Base-by-base conservation (phyloP, 2,888 invertebrate genomes). In the Allophyes oxyacanthae region DNA sequence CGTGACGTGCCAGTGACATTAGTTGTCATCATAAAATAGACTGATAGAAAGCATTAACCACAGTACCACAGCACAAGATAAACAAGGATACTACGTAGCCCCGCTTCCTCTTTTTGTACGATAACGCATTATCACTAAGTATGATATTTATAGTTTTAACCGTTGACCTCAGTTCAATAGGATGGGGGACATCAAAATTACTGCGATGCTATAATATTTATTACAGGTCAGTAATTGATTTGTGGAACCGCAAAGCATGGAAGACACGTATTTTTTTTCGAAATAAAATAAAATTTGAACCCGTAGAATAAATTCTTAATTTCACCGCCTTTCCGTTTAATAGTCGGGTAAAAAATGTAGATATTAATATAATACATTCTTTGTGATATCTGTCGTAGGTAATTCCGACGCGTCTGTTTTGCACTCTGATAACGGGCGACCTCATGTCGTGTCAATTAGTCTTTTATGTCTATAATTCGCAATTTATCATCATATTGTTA, bases 371-470 rank as follows among this genome's bases (percentile, higher is more conserved):
- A 28, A 28, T 6, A 28, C 3, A 8, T n/a, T 40, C 3, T 30
- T 25, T 9, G 2, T 43, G 36, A 33, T 46, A 56, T 28, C 20
- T 9, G 15, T 11, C 11, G 13, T 30, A 32, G 45, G 9, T 30
- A 9, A 20, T 40, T 33, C 26, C 44, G 30, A 49, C 7, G 44
- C 48, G 43, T 52, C 56, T 65, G 65, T 65, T 65, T 61, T 56
- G 5, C 41, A 28, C 8, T 6, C 14, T 7, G 72, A 72, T 72
- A 72, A 72, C 43, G 60, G 25, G 3, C 62, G 72, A 72, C 65
- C 71, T 65, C 54, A 57, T 55, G 38, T 48, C 14, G 20, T 33
- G 44, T 40, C 42, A 64, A 64, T 64, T 60, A 46, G 53, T 43
- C 0, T 45, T 45, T 52, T 36, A 57, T 51, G 38, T 48, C 28